Percentiles rank a stretch among this genome's conserved stretches.
phyloP scores from a whole-genome alignment of 2,797 vertebrate species.

The Notoglanidium macrostoma region DNA sequence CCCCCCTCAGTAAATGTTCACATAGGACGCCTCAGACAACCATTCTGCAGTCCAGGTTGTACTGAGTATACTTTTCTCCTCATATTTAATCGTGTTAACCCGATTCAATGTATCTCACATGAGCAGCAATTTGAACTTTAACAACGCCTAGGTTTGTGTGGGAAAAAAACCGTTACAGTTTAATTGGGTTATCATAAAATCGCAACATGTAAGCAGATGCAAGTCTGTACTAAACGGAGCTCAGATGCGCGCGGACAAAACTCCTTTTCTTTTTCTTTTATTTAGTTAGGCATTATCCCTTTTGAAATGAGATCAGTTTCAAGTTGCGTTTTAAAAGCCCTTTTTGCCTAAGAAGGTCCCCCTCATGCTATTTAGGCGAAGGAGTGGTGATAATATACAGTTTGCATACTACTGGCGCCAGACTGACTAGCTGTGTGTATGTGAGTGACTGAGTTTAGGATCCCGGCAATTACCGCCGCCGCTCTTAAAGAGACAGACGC shows the following conservation, averaged over 20 bases:
- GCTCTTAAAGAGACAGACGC: slow-evolving; percentile 91
- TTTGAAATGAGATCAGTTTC: slow-evolving; percentile 89
- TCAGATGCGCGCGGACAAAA: slow-evolving; percentile 69
- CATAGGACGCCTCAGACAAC: slow-evolving; percentile 6
- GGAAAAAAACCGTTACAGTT: neutral
- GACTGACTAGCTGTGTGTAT: slow-evolving; percentile 90
- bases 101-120: neutral
- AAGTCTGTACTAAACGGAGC: slow-evolving; percentile 63
- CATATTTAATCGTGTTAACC: slow-evolving; percentile 1
- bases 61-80: neutral
- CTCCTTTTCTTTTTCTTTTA: slow-evolving; percentile 70
- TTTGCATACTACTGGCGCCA: slow-evolving; percentile 97
- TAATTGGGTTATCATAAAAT: slow-evolving; percentile 28
- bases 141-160: neutral
- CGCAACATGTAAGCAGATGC: slow-evolving; percentile 42
- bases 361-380: slow-evolving; percentile 88
- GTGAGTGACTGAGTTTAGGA: slow-evolving; percentile 88
- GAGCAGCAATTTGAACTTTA: neutral
- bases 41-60: neutral
- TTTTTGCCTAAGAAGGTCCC: slow-evolving; percentile 83
- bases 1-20: slow-evolving; percentile 21
- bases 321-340: slow-evolving; percentile 78
- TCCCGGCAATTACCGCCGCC: slow-evolving; percentile 92
- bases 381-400: slow-evolving; percentile 97
- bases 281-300: slow-evolving; percentile 81